Evolutionary conservation across 2,888 invertebrate genomes (phyloP), one percentile per base, ranked within the genome.

Genomic region (Dorcus hopei): DNA sequence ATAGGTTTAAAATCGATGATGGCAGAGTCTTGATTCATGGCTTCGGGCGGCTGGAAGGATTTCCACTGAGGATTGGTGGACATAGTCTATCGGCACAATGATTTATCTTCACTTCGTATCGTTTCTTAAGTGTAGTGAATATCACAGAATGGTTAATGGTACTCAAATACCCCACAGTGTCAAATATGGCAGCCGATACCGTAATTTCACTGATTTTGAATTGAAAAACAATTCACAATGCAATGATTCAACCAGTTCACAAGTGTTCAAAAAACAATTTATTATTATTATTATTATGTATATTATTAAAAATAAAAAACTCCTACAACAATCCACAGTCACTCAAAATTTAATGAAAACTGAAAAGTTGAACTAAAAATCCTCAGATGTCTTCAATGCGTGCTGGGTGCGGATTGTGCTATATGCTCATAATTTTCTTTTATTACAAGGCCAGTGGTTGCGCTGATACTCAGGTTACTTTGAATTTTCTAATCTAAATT

Each of bases 371-470:
- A 81, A 80, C 80, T 82, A 83, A 83, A 85, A 83, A 87, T 89
- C 88, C 88, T 88, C 89, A 89, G 89, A 89, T 89, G 89, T 89
- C 89, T 87, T 89, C 89, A 90, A 89, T 90, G 89, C 88, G 88
- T 88, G 89, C 89, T 89, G 89, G 85, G 86, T 88, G 86, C 85
- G 86, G 83, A 83, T 88, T 83, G 83, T 83, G 77, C 77, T 76
- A 59, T 33, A 33, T 63, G 59, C 59, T 62, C 62, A 63, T 66
- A 61, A 62, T 61, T 61, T 61, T 49, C 49, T 64, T 59, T 59
- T 62, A 61, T 64, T 65, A 61, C 73, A 73, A 75, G 75, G 76
- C 76, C 76, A 76, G 77, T 76, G 70, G 77, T 77, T 78, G 70
- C 73, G 73, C 77, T 73, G 74, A 74, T 74, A 72, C 66, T 73